Evolutionary conservation across 2,113 vertebrate genomes (phyloP).

Genomic region (Potamarius usumacintae): DNA sequence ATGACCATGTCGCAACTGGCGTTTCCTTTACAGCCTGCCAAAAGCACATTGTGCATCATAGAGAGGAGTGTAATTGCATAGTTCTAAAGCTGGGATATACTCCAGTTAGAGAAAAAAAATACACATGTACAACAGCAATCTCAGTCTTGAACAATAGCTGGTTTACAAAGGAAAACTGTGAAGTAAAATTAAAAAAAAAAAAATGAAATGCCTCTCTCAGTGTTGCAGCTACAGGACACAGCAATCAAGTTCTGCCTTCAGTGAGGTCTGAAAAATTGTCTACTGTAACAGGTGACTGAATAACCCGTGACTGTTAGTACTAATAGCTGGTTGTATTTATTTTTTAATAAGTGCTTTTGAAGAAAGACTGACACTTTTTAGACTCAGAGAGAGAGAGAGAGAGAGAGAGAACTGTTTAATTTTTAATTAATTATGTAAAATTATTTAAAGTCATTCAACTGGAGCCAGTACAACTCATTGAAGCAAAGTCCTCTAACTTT

Average conservation of each 20-base stretch:
- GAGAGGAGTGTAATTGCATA: conserved; percentile 70
- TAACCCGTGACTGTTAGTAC: conserved; percentile 95
- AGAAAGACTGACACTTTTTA: conserved; percentile 79
- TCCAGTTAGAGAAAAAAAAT: conserved; percentile 22
- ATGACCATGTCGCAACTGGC: conserved; percentile 40
- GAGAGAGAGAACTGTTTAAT: conserved; percentile 82
- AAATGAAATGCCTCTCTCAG: conserved; percentile 77
- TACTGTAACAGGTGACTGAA: conserved; percentile 88
- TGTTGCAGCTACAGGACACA: conserved; percentile 83
- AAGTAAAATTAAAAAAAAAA: conserved; percentile 67
- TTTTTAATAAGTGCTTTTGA: conserved; percentile 85
- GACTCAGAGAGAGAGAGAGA: conserved; percentile 64
- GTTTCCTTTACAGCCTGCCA: conserved; percentile 68
- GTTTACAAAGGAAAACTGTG: conserved; percentile 88
- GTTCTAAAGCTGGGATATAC: conserved; percentile 49
- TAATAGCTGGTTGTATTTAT: conserved; percentile 99
- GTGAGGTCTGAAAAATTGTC: conserved; percentile 82
- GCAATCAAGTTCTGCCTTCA: conserved; percentile 80
- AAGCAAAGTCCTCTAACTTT: conserved; percentile 78
- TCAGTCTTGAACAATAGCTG: conserved; percentile 81
- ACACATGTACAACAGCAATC: conserved; percentile 61
- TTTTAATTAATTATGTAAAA: conserved; percentile 79
- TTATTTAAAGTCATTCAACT: conserved; percentile 99
- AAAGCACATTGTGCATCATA: conserved; percentile 81
- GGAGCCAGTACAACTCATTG: conserved; percentile 91